Conservation (phyloP, 2,113 vertebrate genomes). For the Aramus guarauna region DNA sequence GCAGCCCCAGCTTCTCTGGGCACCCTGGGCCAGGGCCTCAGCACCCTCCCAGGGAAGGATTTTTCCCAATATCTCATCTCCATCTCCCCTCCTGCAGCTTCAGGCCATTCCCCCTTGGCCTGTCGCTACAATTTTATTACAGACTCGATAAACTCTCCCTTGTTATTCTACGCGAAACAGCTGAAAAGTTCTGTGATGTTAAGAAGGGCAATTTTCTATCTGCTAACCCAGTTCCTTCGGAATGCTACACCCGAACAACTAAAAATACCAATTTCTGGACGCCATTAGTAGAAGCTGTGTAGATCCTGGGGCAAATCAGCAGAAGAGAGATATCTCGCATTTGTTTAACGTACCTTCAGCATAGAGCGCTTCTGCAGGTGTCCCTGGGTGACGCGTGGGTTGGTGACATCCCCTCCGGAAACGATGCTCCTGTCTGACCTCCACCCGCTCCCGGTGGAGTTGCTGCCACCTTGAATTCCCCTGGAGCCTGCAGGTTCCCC, state of each 20-base stretch:
- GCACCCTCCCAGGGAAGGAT: too few relatives aligned
- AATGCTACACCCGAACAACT: too few relatives aligned
- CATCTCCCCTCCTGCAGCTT: too few relatives aligned
- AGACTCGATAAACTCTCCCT: background rate
- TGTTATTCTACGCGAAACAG: background rate
- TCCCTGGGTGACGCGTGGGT: background rate
- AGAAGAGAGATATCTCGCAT: background rate
- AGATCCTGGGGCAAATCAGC: background rate
- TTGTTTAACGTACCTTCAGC: rapidly evolving
- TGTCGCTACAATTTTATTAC: too few relatives aligned
- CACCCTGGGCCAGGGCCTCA: too few relatives aligned
- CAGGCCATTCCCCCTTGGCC: too few relatives aligned
- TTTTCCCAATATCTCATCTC: too few relatives aligned
- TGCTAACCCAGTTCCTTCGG: background rate
- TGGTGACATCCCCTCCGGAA: background rate
- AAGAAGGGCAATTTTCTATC: background rate
- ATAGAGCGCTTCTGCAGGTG: background rate
- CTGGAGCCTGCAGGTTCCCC: background rate
- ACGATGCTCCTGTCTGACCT: background rate
- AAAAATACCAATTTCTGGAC: background rate
- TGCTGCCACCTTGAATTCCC: background rate
- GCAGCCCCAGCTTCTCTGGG: too few relatives aligned
- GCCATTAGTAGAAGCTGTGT: background rate
- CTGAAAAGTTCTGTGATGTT: background rate
- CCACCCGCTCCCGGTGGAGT: background rate